phyloP scores from a whole-genome alignment of 2,113 vertebrate genomes.

The Leptobrachium ailaonicum region DNA sequence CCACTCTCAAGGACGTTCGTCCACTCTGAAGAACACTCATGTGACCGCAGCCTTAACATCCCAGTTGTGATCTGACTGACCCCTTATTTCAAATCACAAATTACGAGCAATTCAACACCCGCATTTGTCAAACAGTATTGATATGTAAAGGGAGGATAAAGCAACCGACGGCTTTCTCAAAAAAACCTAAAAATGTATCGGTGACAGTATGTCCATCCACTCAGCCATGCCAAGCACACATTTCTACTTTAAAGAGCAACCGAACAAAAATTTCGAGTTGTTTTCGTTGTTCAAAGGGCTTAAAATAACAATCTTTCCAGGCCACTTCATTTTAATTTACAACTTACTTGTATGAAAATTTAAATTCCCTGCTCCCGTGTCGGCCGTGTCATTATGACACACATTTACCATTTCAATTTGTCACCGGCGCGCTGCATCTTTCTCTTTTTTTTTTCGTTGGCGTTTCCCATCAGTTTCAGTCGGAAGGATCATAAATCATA shows the following conservation, averaged over 20 bases:
- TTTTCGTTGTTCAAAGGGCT: neutral
- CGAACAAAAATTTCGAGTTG: neutral
- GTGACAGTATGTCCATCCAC: neutral
- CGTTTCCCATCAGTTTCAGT: slow-evolving; percentile 12
- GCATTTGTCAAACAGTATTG: too few relatives aligned
- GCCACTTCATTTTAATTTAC: slow-evolving; percentile 37
- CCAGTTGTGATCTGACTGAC: too few relatives aligned
- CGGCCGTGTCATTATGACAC: slow-evolving; percentile 25
- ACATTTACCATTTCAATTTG: slow-evolving; percentile 33
- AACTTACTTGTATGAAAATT: slow-evolving; percentile 18
- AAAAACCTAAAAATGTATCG: neutral
- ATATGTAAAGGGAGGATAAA: too few relatives aligned
- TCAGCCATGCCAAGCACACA: neutral
- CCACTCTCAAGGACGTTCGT: too few relatives aligned
- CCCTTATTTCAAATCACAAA: too few relatives aligned
- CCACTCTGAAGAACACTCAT: too few relatives aligned
- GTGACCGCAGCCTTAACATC: too few relatives aligned
- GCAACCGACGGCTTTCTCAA: too few relatives aligned
- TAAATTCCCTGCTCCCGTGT: slow-evolving; percentile 19
- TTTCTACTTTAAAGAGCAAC: neutral
- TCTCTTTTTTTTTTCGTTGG: neutral
- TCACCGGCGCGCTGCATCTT: slow-evolving; percentile 13
- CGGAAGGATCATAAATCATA: slow-evolving; percentile 31
- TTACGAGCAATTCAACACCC: too few relatives aligned
- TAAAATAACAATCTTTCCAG: slow-evolving; percentile 10